Evolutionary conservation across 2,888 invertebrate species (phyloP), one percentile per base, ranked within the genome.

Genomic region (Agrotis puta): DNA sequence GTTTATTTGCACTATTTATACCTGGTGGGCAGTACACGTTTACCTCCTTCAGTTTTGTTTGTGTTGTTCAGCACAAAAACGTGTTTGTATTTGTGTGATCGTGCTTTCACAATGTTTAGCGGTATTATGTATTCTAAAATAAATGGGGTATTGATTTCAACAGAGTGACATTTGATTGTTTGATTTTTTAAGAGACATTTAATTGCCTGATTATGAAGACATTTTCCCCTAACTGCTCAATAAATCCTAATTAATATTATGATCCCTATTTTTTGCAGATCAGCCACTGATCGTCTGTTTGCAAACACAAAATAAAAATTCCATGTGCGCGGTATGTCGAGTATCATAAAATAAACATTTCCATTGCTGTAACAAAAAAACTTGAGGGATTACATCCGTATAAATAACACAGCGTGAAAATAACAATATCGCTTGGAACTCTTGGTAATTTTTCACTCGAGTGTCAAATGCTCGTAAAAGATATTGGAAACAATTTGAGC

Each of bases 401-500:
- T 76, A 89, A 89, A 91, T 88, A 90, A 88, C 88, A 85, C 85
- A 77, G 85, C 85, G 88, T 88, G 87, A 89, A 91, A 92, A 91
- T 89, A 93, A 90, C 89, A 91, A 91, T 91, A 92, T 90, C 89
- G 88, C 82, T 78, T 87, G 88, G 87, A 90, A 89, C 89, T 90
- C 86, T 86, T 75, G 82, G 91, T 93, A 92, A 93, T 94, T 94
- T 94, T 93, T 94, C 94, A 94, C 89, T 86, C 88, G 87, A 90
- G 91, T 94, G 94, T 93, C 94, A 94, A 94, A 93, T 91, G 90
- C 89, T 92, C 93, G 91, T 94, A 92, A 93, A 94, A 93, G 90
- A 94, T 94, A 94, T 94, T 94, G 94, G 93, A 94, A 93, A 94
- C 94, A 94, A 94, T 94, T 94, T 93, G 93, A 93, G 88, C 90